Base-by-base conservation (phyloP, 2,888 invertebrate genomes). In the Loripinus fragilis region DNA sequence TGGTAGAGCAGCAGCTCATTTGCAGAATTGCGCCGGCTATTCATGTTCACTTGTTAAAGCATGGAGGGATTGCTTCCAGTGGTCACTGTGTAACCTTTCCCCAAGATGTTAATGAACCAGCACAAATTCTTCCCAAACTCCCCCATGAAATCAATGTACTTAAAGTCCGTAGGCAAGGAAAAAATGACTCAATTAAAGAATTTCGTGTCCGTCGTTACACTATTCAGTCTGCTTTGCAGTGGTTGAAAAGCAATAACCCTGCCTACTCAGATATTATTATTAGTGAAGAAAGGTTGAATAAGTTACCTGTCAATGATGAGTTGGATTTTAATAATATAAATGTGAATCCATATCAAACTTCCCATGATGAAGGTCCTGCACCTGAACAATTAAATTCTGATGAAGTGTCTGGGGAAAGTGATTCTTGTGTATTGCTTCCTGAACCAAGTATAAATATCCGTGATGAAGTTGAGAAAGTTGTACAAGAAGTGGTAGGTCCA, bases 241-340 rank as follows among this genome's bases (percentile, higher is more conserved):
- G 85, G 85, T 52, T 85, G n/a, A 64, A 80, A 64, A n/a, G 48
- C 66, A 76, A 83, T 48, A 79, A 84, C 67, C 75, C 81, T 35
- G 77, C 76, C 25, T 85, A 81, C 50, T 33, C 30, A 23, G 84
- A 79, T 25, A 81, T 83, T 12, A 73, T 42, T 23, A n/a, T n/a
- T n/a, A n/a, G n/a, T n/a, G n/a, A n/a, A n/a, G n/a, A n/a, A n/a
- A n/a, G n/a, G n/a, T n/a, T n/a, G n/a, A n/a, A n/a, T n/a, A n/a
- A n/a, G n/a, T n/a, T n/a, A n/a, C n/a, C n/a, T n/a, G n/a, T n/a
- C n/a, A n/a, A n/a, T n/a, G n/a, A n/a, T n/a, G n/a, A n/a, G n/a
- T n/a, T n/a, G n/a, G n/a, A n/a, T n/a, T 76, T 83, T 42, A 35
- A 70, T 3, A 75, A 72, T 25, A 66, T 68, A 30, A 60, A 76